Evolutionary conservation across 2,113 vertebrate genomes (phyloP).

Genomic region (Delphinus delphis): DNA sequence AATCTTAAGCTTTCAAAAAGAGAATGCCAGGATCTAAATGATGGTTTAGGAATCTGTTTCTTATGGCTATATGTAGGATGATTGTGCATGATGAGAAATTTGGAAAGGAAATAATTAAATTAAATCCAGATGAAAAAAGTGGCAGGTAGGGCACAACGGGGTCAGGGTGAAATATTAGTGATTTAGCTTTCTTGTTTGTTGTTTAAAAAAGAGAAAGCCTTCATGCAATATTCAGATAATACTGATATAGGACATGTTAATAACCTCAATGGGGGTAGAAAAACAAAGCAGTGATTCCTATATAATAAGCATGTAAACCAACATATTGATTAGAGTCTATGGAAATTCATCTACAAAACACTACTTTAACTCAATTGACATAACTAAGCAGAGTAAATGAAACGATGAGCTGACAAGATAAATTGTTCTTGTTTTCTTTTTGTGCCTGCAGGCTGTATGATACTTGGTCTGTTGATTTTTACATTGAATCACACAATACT

Average conservation of each 20-base stretch:
- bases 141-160: background rate
- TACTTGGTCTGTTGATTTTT: background rate
- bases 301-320: background rate
- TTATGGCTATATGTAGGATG: background rate
- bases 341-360: background rate
- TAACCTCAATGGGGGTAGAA: background rate
- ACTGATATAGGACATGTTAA: background rate
- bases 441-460: background rate
- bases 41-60: background rate
- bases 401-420: background rate
- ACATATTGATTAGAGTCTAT: background rate
- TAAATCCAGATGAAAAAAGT: background rate
- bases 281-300: background rate
- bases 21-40: background rate
- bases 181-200: background rate
- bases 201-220: background rate
- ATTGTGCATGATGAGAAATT: background rate
- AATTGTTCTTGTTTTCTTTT: background rate
- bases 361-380: background rate
- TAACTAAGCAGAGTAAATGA: background rate
- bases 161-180: background rate
- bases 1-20: background rate
- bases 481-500: background rate
- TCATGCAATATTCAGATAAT: constrained; percentile 12
- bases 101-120: background rate